Base-by-base conservation (phyloP, 30 jellyfish, hydroid and myxozoan species). In the Turritopsis rubra region DNA sequence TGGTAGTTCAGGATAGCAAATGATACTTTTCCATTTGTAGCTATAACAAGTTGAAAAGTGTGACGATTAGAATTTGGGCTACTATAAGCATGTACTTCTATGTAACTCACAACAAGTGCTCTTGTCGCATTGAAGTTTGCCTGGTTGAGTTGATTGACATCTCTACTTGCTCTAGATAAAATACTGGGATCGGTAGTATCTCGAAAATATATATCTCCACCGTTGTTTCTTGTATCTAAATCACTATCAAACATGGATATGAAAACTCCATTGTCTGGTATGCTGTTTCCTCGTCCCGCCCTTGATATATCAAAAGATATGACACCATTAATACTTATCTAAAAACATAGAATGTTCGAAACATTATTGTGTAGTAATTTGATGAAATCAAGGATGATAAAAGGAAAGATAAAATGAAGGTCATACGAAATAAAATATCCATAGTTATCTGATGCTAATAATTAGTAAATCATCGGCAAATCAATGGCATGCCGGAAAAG, bases 171-270 rank as follows among this genome's bases (percentile, higher is more conserved):
- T 68, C 21, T 68, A 9, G 77, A 68, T 27, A 68, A 27, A 68
- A 68, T 68, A 23, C 16, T 17, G 9, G 28, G 77, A 68, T 23
- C 28, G 30, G 21, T 68, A 27, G 77, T 68, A n/a, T 68, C 77
- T 68, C 77, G 77, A 22, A n/a, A 68, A 22, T 68, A 68, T 7
- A 68, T 68, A 68, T 68, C 30, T 1, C 77, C 77, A 68, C 77
- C 77, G 17, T 27, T 27, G 77, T 19, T 9, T 0, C 77, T 23
- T 19, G 77, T 68, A 7, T 68, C 77, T 68, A 68, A 19, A 68
- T 68, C 77, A 19, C 17, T 7, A 9, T n/a, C 31, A 68, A n/a
- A 68, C 77, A 68, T 0, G 17, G 31, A 23, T 23, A 68, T 68
- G 31, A 9, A n/a, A 1, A 27, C 30, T 0, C 30, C 77, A 19